phyloP scores from a whole-genome alignment of 1,140 invertebrate species.

The Zaprionus tsacasi region DNA sequence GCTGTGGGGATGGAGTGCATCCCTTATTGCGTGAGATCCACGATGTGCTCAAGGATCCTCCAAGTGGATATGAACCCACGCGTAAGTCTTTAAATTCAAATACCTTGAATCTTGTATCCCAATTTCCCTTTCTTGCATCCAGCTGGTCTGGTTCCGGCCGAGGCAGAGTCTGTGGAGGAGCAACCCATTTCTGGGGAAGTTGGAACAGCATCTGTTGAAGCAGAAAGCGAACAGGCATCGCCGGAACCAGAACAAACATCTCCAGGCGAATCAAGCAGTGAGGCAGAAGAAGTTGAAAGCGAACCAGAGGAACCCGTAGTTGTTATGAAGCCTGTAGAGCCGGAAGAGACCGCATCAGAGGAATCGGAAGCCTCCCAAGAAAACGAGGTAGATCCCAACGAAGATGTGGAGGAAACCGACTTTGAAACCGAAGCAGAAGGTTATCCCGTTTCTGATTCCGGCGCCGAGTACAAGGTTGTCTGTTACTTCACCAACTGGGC shows the following conservation, averaged over 20 bases:
- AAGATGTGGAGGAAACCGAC: slow-evolving; percentile 55
- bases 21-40: slow-evolving; percentile 90
- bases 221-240: slow-evolving; percentile 20
- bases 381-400: slow-evolving; percentile 60
- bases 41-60: slow-evolving; percentile 85
- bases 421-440: slow-evolving; percentile 37
- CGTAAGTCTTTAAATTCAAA: slow-evolving; percentile 52
- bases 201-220: slow-evolving; percentile 42
- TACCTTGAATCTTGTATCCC: no score
- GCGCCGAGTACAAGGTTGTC: slow-evolving; percentile 88
- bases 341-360: slow-evolving; percentile 17
- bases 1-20: slow-evolving; percentile 90
- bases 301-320: slow-evolving; percentile 23
- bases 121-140: neutral
- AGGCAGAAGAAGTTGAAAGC: slow-evolving; percentile 25
- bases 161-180: slow-evolving; percentile 60
- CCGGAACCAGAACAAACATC: slow-evolving; percentile 1
- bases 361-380: slow-evolving; percentile 41
- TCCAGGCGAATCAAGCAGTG: slow-evolving; percentile 13
- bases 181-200: slow-evolving; percentile 43
- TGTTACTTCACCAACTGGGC: slow-evolving; percentile 98
- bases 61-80: slow-evolving; percentile 55
- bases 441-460: slow-evolving; percentile 10
- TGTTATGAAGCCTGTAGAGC: slow-evolving; percentile 9
- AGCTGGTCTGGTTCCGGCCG: slow-evolving; percentile 62